These are phyloP conservation scores for Aix galericulata DNA, from an alignment of 2,113 vertebrate genomes.

Conservation along the genomic window DNA sequence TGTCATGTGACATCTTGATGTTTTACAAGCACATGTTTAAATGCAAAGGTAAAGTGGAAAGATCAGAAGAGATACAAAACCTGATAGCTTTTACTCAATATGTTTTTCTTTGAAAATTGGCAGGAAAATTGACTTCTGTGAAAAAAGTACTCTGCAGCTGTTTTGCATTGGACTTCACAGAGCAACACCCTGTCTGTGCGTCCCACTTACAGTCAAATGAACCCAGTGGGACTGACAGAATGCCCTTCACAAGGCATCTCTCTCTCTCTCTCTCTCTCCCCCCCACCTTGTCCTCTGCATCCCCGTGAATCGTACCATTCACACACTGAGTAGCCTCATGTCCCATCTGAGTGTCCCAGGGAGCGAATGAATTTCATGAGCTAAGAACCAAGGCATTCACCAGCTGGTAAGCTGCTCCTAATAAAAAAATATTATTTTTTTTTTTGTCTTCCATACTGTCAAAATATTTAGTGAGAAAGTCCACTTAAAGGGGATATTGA, in stretches of 20 bases:
- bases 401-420: neutral
- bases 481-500: neutral
- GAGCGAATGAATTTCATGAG: neutral
- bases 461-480: neutral
- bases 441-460: neutral
- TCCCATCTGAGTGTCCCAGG: neutral
- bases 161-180: conserved; percentile 3
- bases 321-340: fast-evolving
- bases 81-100: neutral
- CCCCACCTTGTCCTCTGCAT: too few species aligned
- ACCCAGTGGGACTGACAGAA: neutral
- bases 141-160: conserved; percentile 31
- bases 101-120: neutral
- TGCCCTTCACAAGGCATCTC: neutral
- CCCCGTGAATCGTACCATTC: neutral
- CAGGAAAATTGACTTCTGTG: neutral
- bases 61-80: conserved; percentile 30
- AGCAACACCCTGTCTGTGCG: neutral
- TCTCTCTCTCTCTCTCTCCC: too few species aligned
- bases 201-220: neutral
- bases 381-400: neutral
- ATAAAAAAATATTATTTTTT: neutral
- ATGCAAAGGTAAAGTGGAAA: neutral
- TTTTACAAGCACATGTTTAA: conserved; percentile 22
- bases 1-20: neutral